Evolutionary conservation across 1,140 invertebrate species (phyloP).

Genomic region (Colletes latitarsis): DNA sequence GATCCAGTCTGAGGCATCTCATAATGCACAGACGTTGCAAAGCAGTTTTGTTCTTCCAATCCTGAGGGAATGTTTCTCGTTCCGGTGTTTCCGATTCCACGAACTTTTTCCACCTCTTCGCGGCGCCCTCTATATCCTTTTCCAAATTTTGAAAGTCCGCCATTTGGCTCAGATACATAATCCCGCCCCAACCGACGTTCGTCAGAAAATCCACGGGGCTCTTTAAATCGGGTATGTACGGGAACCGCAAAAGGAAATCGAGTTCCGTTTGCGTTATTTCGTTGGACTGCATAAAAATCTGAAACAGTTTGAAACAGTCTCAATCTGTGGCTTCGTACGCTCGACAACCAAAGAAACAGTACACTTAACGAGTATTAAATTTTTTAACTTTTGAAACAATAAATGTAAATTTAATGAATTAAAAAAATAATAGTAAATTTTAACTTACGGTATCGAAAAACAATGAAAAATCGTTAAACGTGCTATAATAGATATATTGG

Average conservation of each 20-base stretch:
- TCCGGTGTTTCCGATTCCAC: constrained; percentile 95
- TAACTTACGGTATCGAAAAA: too few relatives aligned
- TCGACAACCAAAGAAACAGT: too few relatives aligned
- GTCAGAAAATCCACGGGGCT: constrained; percentile 93
- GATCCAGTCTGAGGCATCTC: constrained; percentile 92
- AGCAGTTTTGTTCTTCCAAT: constrained; percentile 96
- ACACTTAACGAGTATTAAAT: neutral
- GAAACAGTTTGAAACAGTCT: constrained; percentile 42
- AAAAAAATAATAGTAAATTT: too few relatives aligned
- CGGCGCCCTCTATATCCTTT: constrained; percentile 95
- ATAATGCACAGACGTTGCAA: constrained; percentile 96
- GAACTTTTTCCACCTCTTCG: constrained; percentile 96
- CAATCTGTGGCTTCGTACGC: too few relatives aligned
- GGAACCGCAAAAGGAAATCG: constrained; percentile 94
- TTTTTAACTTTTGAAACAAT: too few relatives aligned
- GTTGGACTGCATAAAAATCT: constrained; percentile 86
- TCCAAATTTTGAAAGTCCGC: constrained; percentile 94
- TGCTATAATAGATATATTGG: too few relatives aligned
- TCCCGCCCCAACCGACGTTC: constrained; percentile 93
- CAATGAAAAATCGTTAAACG: too few relatives aligned
- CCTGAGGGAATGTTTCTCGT: constrained; percentile 95
- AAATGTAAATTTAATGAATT: too few relatives aligned
- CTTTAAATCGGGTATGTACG: constrained; percentile 83
- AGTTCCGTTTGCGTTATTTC: constrained; percentile 88
- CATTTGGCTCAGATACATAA: constrained; percentile 89